Conservation (phyloP, 2,888 invertebrate genomes). For the Gortyna flavago region DNA sequence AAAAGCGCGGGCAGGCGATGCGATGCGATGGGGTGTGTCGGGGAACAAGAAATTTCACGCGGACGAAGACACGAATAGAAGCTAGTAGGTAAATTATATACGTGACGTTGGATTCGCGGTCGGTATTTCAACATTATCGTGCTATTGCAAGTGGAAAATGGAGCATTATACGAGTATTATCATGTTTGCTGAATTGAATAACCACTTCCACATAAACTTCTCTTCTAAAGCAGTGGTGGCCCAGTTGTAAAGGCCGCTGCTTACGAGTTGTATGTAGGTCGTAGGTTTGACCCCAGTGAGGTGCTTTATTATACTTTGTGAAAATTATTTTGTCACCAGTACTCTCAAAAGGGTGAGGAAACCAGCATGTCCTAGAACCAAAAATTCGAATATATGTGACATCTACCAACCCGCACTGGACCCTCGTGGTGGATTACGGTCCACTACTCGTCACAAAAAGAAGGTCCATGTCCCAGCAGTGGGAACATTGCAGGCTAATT, state of each 20-base stretch:
- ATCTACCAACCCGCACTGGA: background rate
- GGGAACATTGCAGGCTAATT: background rate
- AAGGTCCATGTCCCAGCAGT: background rate
- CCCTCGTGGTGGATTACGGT: background rate
- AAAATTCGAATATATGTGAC: too few relatives aligned
- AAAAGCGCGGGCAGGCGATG: too few relatives aligned
- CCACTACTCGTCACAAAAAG: background rate
- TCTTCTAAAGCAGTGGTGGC: background rate
- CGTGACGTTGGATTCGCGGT: conserved; percentile 6
- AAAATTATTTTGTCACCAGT: too few relatives aligned
- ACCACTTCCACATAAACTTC: background rate
- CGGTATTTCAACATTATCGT: conserved; percentile 3
- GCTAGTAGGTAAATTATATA: conserved; percentile 19
- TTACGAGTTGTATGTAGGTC: too few relatives aligned
- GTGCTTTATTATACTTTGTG: too few relatives aligned
- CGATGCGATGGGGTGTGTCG: too few relatives aligned
- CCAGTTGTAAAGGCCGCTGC: too few relatives aligned
- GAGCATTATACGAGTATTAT: too few relatives aligned
- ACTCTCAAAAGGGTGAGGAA: background rate
- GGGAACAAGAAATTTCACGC: too few relatives aligned
- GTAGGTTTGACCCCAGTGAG: too few relatives aligned
- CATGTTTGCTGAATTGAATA: background rate
- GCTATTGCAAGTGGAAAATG: conserved; percentile 6
- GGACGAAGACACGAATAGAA: too few relatives aligned
- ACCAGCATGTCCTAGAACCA: too few relatives aligned